phyloP scores from a whole-genome alignment of 2,113 vertebrate genomes.

The Alectura lathami region DNA sequence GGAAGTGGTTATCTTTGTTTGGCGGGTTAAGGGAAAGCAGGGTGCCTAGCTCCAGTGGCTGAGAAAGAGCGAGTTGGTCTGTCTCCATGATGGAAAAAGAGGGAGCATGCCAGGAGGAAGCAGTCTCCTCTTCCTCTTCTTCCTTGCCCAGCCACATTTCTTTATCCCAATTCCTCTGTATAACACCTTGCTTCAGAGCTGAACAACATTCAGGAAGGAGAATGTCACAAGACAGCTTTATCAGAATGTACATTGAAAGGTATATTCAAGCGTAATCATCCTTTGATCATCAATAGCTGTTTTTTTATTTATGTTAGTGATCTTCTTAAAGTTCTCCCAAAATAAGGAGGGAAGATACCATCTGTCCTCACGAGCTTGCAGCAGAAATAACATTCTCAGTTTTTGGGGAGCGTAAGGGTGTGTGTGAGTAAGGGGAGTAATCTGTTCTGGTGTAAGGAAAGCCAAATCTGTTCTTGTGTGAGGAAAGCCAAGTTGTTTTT shows the following conservation, averaged over 20 bases:
- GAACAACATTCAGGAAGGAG: not conserved
- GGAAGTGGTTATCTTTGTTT: not conserved
- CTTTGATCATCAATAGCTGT: not conserved
- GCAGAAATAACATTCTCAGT: slow-evolving; percentile 18
- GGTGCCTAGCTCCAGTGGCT: not conserved
- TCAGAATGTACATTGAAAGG: not conserved
- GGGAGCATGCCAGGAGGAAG: not conserved
- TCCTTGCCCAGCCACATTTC: not conserved
- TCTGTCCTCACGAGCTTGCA: slow-evolving; percentile 19
- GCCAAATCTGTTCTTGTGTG: not conserved
- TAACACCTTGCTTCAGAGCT: not conserved
- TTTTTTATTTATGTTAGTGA: not conserved
- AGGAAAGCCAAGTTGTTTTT: slow-evolving; percentile 23
- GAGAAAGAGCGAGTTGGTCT: not conserved
- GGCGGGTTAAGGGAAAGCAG: not conserved
- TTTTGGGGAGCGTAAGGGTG: not conserved
- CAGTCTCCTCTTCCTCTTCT: not conserved
- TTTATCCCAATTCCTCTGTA: rapidly evolving
- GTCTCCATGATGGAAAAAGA: not conserved
- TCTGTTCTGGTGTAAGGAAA: slow-evolving; percentile 26
- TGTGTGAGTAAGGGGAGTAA: not conserved
- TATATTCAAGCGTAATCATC: slow-evolving; percentile 14
- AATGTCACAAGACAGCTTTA: not conserved
- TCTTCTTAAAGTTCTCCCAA: slow-evolving; percentile 34
- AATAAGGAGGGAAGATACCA: slow-evolving; percentile 29